Evolutionary conservation across 1,140 invertebrate species (phyloP).

Genomic region (Sipha flava): DNA sequence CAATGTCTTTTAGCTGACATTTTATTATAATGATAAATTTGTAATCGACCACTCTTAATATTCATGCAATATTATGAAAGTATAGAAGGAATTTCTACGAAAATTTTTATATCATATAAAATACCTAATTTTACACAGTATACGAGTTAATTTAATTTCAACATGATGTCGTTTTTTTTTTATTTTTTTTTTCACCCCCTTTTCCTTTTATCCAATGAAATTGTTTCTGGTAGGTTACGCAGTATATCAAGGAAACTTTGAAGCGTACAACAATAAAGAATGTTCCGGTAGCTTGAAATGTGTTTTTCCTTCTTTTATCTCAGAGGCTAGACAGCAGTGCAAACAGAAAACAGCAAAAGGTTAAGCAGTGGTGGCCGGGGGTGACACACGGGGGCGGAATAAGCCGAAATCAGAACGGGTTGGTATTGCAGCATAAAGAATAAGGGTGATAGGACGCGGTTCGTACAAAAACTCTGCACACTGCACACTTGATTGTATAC

Average conservation of each 20-base stretch:
- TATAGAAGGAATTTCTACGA: no score
- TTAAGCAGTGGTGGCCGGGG: no score
- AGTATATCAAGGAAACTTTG: constrained; percentile 9
- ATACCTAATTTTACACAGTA: background rate
- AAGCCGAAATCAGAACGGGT: background rate
- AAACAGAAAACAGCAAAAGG: background rate
- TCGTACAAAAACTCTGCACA: background rate
- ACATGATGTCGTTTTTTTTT: background rate
- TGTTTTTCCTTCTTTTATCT: background rate
- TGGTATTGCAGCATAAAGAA: background rate
- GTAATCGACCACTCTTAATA: no score
- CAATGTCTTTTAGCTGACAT: no score
- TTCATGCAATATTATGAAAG: no score
- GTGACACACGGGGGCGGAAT: background rate
- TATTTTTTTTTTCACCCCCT: background rate
- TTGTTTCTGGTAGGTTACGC: constrained; percentile 7
- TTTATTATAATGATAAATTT: no score
- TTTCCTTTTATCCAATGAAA: background rate
- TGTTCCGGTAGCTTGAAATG: background rate
- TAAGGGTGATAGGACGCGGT: background rate
- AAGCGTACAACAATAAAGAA: constrained; percentile 8
- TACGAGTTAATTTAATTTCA: background rate
- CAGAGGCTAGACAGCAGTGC: background rate
- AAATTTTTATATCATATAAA: background rate
- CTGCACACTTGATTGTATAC: background rate